These are phyloP conservation scores for Macrotus californicus DNA, from an alignment of 2,113 vertebrate species.

Conservation along the genomic window DNA sequence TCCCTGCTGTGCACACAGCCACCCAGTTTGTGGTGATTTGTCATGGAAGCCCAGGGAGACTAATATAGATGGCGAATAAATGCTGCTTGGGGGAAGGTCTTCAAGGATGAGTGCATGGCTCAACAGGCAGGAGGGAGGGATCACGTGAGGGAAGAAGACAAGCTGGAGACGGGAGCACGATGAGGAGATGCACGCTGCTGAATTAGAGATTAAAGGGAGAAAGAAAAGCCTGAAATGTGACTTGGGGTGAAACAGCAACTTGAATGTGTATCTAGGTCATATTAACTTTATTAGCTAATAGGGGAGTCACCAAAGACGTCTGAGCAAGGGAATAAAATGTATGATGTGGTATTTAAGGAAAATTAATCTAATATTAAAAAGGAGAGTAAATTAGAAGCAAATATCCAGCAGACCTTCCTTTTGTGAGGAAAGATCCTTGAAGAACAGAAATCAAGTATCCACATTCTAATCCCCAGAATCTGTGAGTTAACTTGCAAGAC, in stretches of 20 bases:
- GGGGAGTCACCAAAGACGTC: neutral
- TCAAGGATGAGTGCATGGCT: neutral
- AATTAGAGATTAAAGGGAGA: fast-evolving
- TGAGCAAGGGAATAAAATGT: conserved; percentile 36
- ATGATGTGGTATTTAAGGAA: neutral
- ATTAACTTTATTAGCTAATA: conserved; percentile 17
- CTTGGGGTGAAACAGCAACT: neutral
- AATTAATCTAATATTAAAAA: conserved; percentile 11
- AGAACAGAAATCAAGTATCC: neutral
- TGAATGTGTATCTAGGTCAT: neutral
- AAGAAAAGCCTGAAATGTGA: neutral
- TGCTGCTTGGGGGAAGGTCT: neutral
- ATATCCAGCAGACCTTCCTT: neutral
- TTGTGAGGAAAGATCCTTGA: conserved; percentile 1
- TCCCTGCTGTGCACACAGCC: neutral
- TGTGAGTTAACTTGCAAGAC: neutral
- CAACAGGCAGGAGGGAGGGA: neutral
- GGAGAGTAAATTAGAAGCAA: neutral
- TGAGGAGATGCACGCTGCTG: neutral
- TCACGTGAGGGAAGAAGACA: neutral
- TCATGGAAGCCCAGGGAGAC: neutral
- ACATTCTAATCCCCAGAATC: neutral
- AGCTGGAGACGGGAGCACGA: no score
- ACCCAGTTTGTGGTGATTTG: neutral
- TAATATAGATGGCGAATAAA: neutral